Evolutionary conservation across 2,888 invertebrate genomes (phyloP).

Genomic region (Schrankia costaestrigalis): DNA sequence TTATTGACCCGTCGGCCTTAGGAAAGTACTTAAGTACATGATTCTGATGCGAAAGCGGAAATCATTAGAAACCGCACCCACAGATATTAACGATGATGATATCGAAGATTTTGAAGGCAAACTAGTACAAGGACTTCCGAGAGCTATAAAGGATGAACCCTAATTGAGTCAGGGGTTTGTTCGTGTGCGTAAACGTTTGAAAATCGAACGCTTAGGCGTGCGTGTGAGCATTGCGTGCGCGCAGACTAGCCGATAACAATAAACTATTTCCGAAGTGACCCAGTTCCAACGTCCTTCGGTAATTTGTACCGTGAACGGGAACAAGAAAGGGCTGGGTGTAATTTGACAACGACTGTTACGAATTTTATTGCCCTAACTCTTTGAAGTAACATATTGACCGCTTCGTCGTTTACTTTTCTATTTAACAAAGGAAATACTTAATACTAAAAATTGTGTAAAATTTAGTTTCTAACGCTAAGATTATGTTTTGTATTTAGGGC

Average conservation of each 20-base stretch:
- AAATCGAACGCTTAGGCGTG: constrained; percentile 56
- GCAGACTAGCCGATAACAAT: constrained; percentile 79
- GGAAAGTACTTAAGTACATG: constrained; percentile 53
- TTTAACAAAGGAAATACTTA: too few species aligned
- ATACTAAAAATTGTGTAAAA: too few species aligned
- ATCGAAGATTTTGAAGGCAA: constrained; percentile 61
- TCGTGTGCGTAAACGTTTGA: constrained; percentile 69
- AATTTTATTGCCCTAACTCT: constrained; percentile 57
- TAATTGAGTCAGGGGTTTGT: constrained; percentile 54
- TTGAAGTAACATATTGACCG: constrained; percentile 51
- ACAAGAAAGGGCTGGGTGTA: constrained; percentile 76
- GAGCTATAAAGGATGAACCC: constrained; percentile 66
- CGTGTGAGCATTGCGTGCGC: constrained; percentile 71
- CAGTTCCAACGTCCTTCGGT: constrained; percentile 78
- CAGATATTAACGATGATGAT: constrained; percentile 34
- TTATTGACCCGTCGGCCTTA: constrained; percentile 71
- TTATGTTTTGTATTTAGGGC: too few species aligned
- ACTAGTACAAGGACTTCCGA: constrained; percentile 59
- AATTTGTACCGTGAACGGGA: constrained; percentile 78
- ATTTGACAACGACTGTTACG: constrained; percentile 59
- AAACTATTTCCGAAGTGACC: constrained; percentile 82
- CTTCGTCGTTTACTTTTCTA: too few species aligned
- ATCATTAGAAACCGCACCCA: constrained; percentile 49
- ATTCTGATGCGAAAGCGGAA: constrained; percentile 68
- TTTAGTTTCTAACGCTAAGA: too few species aligned